Evolutionary conservation across 2,797 vertebrate genomes (phyloP).

Genomic region (Okamejei kenojei): DNA sequence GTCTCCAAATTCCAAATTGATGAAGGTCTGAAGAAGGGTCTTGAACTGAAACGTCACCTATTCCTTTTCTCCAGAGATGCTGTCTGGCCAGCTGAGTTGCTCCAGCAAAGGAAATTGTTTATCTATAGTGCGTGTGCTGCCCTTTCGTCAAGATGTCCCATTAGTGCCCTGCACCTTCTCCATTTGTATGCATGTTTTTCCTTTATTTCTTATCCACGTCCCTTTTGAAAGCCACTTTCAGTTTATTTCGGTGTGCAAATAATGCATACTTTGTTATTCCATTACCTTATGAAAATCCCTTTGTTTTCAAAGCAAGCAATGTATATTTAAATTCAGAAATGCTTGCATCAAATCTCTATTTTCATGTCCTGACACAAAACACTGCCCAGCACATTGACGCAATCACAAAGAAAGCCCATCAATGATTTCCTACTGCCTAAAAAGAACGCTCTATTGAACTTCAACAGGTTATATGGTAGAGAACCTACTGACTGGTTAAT

Average conservation of each 20-base stretch:
- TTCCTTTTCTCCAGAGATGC: too few species aligned
- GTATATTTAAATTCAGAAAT: neutral
- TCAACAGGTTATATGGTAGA: too few species aligned
- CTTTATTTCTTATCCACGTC: neutral
- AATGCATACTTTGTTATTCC: neutral
- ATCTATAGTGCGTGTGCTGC: neutral
- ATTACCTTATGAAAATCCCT: neutral
- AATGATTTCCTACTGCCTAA: too few species aligned
- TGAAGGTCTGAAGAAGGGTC: neutral
- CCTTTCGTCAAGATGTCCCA: neutral
- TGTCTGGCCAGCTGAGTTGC: too few species aligned
- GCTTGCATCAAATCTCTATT: neutral
- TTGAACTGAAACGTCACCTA: too few species aligned
- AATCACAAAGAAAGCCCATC: too few species aligned
- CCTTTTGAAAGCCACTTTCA: neutral
- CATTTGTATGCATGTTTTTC: neutral
- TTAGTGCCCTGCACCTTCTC: neutral
- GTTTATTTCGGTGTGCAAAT: neutral
- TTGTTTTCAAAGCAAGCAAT: neutral
- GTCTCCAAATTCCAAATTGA: neutral
- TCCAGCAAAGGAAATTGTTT: too few species aligned
- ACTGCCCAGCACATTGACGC: too few species aligned
- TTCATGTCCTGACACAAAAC: neutral
- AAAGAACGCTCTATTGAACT: too few species aligned
- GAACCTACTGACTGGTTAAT: too few species aligned